Base-by-base conservation (phyloP, 2,797 vertebrate species). In the Micropoecilia bifurca region DNA sequence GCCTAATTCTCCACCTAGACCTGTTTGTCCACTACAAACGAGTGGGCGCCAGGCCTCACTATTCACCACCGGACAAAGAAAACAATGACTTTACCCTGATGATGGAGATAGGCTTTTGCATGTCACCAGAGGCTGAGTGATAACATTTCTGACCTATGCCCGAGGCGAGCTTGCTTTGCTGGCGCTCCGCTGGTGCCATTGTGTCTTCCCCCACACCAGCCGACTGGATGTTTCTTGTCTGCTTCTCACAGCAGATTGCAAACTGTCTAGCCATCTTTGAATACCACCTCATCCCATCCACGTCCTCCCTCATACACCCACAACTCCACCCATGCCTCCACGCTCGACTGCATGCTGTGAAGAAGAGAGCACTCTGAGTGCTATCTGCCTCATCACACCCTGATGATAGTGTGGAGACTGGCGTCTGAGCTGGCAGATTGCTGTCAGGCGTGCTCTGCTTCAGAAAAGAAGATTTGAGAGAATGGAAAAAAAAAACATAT, bases 221-320 rank as follows among this genome's bases (percentile, higher is more conserved):
- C 90, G 90, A 91, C 90, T 93, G 86, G 85, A 88, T 91, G 85
- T 86, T 90, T 91, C 87, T 91, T 89, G 87, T 90, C 91, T 91
- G 85, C 92, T 95, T 95, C 94, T 94, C 94, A 94, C 86, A 93
- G 89, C 85, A 93, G 91, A 92, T 85, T 89, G 87, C 87, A 88
- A 85, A 89, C 85, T 83, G 90, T 92, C 91, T 90, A 85, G 89
- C 90, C 87, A 87, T 92, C 90, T 85, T 80, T 83, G 84, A 87
- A 89, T 80, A 87, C 76, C 39, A 73, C 50, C 68, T 78, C 74
- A 82, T 12, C 59, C 71, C 13, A 48, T 71, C 68, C 55, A 20
- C 69, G 76, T 77, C 78, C 77, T 79, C 73, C 48, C 76, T 76
- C 80, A 69, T 59, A 14, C 86, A 76, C 78, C 82, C 73, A 59